Base-by-base conservation (phyloP, 2,797 vertebrate species). In the Labeo calbasu region DNA sequence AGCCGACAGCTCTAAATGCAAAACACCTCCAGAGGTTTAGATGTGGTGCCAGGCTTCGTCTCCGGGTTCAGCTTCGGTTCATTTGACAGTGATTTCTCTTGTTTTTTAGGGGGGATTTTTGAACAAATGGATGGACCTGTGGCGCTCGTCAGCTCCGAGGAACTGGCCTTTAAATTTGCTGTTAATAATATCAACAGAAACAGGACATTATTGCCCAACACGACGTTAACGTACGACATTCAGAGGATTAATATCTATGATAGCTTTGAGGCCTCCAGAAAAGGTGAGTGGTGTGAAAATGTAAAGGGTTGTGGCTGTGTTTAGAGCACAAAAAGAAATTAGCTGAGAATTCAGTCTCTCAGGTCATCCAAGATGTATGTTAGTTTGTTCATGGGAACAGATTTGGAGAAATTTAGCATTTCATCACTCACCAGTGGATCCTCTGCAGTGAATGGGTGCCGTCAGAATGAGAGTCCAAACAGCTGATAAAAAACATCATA, bases 221-320 rank as follows among this genome's bases (percentile, higher is more conserved):
- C 98, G 15, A 99, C 98, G 9, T 90, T 99, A 78, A 99, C 98
- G 51, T 99, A 99, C 0, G 98, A 99, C 94, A 99, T 99, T 90
- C 98, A 99, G 94, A 96, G 98, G 95, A 99, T 99, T 93, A 98
- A 99, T 92, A 98, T 99, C 93, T 99, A 99, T 0, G 98, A 99
- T 95, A 99, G 98, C 93, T 99, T 99, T 86, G 98, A 99, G 92
- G 98, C 98, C 0, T 99, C 98, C 5, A 97, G 98, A 88, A 99
- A 99, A 96, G 98, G 98, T 99, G 91, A 96, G 96, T 92, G 70
- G 65, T 13, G 13, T 40, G 25, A 69, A 11, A 46, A 68, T 17
- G 14, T 43, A 6, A 57, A 50, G 13, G 43, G 50, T 23, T 23
- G 2, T 13, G 14, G 40, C 19, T 55, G 50, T 55, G 86, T 68